Evolutionary conservation across 2,888 invertebrate genomes (phyloP).

Genomic region (Drosophila setosimentum): DNA sequence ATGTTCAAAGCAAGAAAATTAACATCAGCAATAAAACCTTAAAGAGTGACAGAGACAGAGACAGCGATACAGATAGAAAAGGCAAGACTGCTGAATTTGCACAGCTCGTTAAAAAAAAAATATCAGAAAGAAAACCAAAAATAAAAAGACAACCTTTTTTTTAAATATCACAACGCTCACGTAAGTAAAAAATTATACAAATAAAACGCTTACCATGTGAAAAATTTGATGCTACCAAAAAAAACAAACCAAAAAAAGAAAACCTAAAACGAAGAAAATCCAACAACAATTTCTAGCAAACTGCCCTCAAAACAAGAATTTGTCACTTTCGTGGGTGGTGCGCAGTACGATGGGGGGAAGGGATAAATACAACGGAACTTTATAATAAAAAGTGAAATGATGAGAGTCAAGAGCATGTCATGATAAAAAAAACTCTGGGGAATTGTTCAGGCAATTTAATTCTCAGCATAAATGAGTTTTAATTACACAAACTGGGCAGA

Average conservation of each 20-base stretch:
- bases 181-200: conserved; percentile 58
- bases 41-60: conserved; percentile 16
- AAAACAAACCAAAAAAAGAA: conserved; percentile 13
- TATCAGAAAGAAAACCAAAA: conserved; percentile 3
- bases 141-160: background rate
- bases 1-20: conserved; percentile 6
- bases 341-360: background rate
- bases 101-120: conserved; percentile 21
- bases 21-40: conserved; percentile 7
- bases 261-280: background rate
- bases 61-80: conserved; percentile 12
- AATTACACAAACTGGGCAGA: background rate
- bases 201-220: conserved; percentile 47
- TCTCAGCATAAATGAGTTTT: background rate
- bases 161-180: conserved; percentile 38
- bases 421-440: conserved; percentile 4
- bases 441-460: background rate
- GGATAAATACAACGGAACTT: background rate
- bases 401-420: conserved; percentile 4
- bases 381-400: conserved; percentile 11
- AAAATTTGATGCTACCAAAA: conserved; percentile 72
- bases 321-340: background rate
- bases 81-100: conserved; percentile 27
- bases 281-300: conserved; percentile 27
- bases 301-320: conserved; percentile 28